Conservation (phyloP, 2,888 invertebrate species). For the Erebia ligea region DNA sequence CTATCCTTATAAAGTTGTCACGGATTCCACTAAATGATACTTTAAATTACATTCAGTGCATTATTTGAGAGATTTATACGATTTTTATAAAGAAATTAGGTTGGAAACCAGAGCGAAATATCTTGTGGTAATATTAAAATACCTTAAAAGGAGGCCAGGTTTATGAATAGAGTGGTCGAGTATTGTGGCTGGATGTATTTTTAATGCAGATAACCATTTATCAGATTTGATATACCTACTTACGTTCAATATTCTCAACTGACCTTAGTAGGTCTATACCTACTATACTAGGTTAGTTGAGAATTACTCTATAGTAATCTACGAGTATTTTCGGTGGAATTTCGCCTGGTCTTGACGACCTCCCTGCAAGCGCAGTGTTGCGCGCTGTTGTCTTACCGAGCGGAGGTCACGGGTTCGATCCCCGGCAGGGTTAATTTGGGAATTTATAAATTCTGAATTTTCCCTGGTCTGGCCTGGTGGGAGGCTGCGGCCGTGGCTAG, state of each 20-base stretch:
- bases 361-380: too few relatives aligned
- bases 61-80: conserved; percentile 67
- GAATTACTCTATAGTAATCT: too few relatives aligned
- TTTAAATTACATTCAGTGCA: conserved; percentile 50
- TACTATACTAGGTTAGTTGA: too few relatives aligned
- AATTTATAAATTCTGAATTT: too few relatives aligned
- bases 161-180: conserved; percentile 11
- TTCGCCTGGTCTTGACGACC: too few relatives aligned
- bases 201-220: conserved; percentile 7
- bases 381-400: too few relatives aligned
- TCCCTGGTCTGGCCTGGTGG: too few relatives aligned
- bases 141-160: conserved; percentile 14
- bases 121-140: conserved; percentile 15
- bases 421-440: too few relatives aligned
- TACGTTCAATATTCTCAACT: neutral
- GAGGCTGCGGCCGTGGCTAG: too few relatives aligned
- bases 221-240: neutral
- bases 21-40: conserved; percentile 57
- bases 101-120: conserved; percentile 12
- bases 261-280: too few relatives aligned
- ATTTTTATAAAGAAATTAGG: conserved; percentile 69
- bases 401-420: too few relatives aligned
- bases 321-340: too few relatives aligned
- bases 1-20: conserved; percentile 65
- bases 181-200: conserved; percentile 4